Conservation (phyloP, 2,113 vertebrate genomes). For the Otis tarda region DNA sequence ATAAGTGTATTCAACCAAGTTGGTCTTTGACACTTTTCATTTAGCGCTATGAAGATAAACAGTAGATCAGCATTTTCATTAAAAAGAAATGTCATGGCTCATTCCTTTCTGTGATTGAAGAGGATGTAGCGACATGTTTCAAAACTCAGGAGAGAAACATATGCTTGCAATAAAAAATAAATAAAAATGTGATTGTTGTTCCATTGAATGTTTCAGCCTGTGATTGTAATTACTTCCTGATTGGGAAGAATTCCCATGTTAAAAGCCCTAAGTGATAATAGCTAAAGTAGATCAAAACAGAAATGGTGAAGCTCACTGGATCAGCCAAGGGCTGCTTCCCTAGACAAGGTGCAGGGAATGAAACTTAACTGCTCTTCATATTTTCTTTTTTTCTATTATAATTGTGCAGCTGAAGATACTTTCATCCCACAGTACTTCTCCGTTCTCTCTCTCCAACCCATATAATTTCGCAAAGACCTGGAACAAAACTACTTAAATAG, state of each 20-base stretch:
- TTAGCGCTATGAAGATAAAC: constrained; percentile 13
- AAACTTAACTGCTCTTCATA: neutral
- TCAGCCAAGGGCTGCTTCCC: neutral
- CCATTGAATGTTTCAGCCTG: constrained; percentile 33
- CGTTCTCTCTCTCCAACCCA: neutral
- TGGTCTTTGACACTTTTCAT: constrained; percentile 22
- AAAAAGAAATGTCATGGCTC: constrained; percentile 52
- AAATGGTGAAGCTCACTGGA: neutral
- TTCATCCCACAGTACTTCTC: neutral
- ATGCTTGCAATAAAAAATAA: constrained; percentile 45
- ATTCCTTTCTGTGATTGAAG: constrained; percentile 50
- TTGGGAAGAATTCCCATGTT: constrained; percentile 8
- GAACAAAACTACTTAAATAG: neutral
- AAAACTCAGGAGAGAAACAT: constrained; percentile 44
- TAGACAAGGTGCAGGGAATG: neutral
- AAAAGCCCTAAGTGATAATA: neutral
- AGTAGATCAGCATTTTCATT: constrained; percentile 57
- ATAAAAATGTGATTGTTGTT: constrained; percentile 36
- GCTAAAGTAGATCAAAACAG: neutral
- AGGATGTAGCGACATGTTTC: constrained; percentile 20
- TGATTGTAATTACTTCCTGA: constrained; percentile 42
- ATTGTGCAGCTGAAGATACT: neutral
- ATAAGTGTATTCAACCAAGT: constrained; percentile 1
- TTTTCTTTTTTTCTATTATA: neutral
- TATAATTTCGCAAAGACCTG: neutral